Conservation (phyloP, 1,140 invertebrate genomes). For the Pissodes strobi region DNA sequence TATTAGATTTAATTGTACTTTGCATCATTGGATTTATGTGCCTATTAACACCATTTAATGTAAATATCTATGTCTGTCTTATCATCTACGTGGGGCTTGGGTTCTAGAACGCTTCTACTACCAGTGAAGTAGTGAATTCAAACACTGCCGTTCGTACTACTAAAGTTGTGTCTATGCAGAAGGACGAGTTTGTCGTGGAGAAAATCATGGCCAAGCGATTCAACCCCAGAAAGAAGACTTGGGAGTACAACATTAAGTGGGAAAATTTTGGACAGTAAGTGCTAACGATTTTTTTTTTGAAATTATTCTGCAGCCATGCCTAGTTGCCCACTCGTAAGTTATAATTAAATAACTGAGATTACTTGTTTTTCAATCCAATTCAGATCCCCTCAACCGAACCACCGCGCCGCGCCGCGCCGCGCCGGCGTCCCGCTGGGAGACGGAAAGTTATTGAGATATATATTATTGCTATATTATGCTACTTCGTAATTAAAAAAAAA, state of each 20-base stretch:
- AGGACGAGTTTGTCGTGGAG: constrained; percentile 71
- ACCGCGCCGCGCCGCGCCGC: no score
- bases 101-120: constrained; percentile 7
- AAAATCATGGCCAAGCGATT: constrained; percentile 80
- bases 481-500: no score
- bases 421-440: no score
- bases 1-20: no score
- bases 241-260: constrained; percentile 83
- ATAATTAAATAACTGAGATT: no score
- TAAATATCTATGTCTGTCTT: neutral
- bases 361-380: no score
- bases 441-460: no score
- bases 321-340: no score
- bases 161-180: constrained; percentile 52
- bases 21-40: no score
- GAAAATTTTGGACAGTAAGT: constrained; percentile 74
- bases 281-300: no score
- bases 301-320: no score
- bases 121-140: constrained; percentile 7
- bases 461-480: no score
- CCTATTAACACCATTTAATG: neutral
- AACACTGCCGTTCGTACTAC: constrained; percentile 57
- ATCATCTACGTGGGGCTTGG: neutral
- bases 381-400: neutral
- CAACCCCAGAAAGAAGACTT: constrained; percentile 74